Evolutionary conservation across 2,797 vertebrate species (phyloP).

Genomic region (Microctenopoma stevenorrisi): DNA sequence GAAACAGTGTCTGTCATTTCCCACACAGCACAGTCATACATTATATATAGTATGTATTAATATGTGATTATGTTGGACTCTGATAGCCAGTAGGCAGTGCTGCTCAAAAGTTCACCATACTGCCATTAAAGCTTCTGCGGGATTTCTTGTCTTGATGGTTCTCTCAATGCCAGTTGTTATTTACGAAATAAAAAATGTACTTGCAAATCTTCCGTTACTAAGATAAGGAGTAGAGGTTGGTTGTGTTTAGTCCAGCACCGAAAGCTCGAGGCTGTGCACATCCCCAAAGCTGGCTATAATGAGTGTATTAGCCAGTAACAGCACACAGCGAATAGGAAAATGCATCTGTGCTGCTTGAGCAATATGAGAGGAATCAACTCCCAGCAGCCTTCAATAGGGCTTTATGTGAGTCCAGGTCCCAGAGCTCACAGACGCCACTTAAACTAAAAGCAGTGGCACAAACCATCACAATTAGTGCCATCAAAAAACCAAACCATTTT

Average conservation of each 20-base stretch:
- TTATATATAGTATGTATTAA: background rate
- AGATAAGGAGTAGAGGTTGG: conserved; percentile 42
- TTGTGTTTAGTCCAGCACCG: conserved; percentile 57
- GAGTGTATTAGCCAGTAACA: conserved; percentile 74
- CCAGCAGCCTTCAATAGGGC: conserved; percentile 67
- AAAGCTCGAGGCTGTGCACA: conserved; percentile 70
- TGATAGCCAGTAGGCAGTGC: background rate
- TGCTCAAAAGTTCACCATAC: background rate
- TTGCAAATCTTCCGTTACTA: conserved; percentile 28
- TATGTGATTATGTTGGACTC: background rate
- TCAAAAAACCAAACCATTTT: conserved; percentile 55
- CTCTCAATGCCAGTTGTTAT: conserved; percentile 1
- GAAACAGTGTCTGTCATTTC: background rate
- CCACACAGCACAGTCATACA: background rate
- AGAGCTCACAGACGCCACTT: conserved; percentile 59
- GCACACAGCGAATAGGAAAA: conserved; percentile 70
- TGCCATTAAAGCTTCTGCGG: background rate
- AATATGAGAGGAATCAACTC: conserved; percentile 70
- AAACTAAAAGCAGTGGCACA: conserved; percentile 52
- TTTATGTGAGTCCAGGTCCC: conserved; percentile 70
- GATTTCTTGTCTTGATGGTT: conserved; percentile 6
- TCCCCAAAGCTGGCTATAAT: conserved; percentile 74
- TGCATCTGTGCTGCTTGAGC: conserved; percentile 64
- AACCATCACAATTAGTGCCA: conserved; percentile 39
- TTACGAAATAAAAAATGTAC: conserved; percentile 28